Evolutionary conservation across 1,140 invertebrate genomes (phyloP), one percentile per base, ranked within the genome.

Genomic region (Penaeus vannamei): DNA sequence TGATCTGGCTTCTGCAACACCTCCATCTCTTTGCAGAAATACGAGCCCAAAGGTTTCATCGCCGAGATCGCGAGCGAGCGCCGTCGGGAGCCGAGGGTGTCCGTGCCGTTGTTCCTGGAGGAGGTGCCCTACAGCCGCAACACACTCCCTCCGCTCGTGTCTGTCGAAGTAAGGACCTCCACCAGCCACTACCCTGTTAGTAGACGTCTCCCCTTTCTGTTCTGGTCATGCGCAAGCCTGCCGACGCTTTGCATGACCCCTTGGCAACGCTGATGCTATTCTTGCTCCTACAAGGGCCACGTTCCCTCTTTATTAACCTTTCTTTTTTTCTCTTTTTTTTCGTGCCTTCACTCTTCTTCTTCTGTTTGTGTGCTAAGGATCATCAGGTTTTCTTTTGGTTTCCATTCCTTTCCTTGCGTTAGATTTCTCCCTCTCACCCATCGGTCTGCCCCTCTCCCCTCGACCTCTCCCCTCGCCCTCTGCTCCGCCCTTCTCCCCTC

Each of bases 31-130:
- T 85, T 86, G 26, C 85, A 90, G 89, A 84, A 23, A 32, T 91
- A 89, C 32, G 90, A 91, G 79, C 86, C 90, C 0, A 91, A 91
- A 82, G 90, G 90, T 8, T 91, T 91, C 60, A 29, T 91, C 61
- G 87, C 87, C 23, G 90, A 91, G 69, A 87, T 91, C 61, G 77
- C 76, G 12, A 61, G 61, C 19, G 66, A 90, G 53, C 76, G 89
- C 12, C 85, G 80, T 61, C 83, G 87, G 0, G 81, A 86, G 60
- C 26, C 84, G 8, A 36, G 36, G 72, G 84, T 86, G 36, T 85
- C 84, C 1, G 36, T 89, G 61, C 86, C 90, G 29, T 29, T 91
- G 29, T 91, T 91, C 84, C 86, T 85, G 82, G 87, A 89, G 72
- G 72, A 88, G 69, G 90, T 89, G n/a, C 64, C 90, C 42, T 85